Conservation (phyloP, 2,797 vertebrate species). For the Chanos chanos region DNA sequence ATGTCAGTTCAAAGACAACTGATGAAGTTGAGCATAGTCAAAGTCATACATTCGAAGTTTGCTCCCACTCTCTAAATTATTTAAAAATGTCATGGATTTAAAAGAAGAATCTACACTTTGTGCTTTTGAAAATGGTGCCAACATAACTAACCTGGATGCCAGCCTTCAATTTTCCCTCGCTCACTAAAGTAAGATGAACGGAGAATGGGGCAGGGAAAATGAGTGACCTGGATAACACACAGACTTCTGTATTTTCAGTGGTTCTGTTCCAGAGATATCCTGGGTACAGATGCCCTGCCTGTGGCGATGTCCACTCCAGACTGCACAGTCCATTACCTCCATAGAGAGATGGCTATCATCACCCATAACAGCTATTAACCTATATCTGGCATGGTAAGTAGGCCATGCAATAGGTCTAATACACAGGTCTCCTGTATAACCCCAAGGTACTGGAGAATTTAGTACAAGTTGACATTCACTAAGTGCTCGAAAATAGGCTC, state of each 20-base stretch:
- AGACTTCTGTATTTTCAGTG: not conserved
- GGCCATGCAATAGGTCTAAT: slow-evolving; percentile 17
- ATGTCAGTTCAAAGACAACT: no score
- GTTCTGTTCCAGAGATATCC: slow-evolving; percentile 13
- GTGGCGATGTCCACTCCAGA: slow-evolving; percentile 34
- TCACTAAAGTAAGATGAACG: no score
- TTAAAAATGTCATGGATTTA: no score
- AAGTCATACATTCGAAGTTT: no score
- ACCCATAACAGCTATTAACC: slow-evolving; percentile 38
- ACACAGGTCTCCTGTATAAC: slow-evolving; percentile 9
- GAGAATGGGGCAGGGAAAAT: not conserved
- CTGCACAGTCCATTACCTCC: slow-evolving; percentile 35
- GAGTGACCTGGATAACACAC: slow-evolving; percentile 18
- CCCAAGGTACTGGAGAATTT: slow-evolving; percentile 1
- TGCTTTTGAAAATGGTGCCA: no score
- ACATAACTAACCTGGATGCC: no score
- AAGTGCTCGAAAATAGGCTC: not conserved
- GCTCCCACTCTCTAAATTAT: no score
- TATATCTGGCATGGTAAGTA: slow-evolving; percentile 32
- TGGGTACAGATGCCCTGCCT: slow-evolving; percentile 37
- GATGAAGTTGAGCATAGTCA: no score
- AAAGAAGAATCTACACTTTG: no score
- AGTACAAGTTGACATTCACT: no score
- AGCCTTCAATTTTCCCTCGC: no score
- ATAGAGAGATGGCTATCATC: slow-evolving; percentile 43